phyloP scores from a whole-genome alignment of 2,797 vertebrate genomes.

The Gorsachius magnificus region DNA sequence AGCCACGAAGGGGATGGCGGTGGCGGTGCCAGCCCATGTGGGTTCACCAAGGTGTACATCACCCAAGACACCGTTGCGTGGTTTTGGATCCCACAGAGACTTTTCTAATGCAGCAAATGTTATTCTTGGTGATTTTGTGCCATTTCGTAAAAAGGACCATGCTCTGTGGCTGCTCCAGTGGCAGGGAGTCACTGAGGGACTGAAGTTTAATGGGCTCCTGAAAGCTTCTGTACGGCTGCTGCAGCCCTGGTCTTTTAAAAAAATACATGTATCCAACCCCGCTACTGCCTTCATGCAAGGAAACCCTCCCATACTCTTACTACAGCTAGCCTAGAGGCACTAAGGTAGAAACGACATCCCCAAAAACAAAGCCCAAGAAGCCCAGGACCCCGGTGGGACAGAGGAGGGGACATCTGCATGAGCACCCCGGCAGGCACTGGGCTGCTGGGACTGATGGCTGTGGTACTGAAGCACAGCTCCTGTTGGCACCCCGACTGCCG shows the following conservation, averaged over 20 bases:
- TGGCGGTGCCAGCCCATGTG: fast-evolving
- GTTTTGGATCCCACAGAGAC: background rate
- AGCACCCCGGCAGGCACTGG: fast-evolving
- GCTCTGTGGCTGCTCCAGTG: background rate
- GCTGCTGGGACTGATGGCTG: background rate
- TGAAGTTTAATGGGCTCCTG: background rate
- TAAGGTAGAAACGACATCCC: background rate
- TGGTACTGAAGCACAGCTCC: no score
- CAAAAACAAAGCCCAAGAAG: background rate
- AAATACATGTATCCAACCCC: fast-evolving
- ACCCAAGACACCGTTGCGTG: fast-evolving
- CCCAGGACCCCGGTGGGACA: background rate
- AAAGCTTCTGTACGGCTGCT: background rate
- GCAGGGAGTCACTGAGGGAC: background rate
- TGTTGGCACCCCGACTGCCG: no score
- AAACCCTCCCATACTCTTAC: background rate
- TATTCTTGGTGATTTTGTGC: background rate
- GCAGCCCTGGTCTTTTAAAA: background rate
- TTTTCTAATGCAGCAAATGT: background rate
- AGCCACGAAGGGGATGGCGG: background rate
- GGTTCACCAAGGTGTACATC: background rate
- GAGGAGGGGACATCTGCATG: background rate
- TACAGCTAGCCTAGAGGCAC: background rate
- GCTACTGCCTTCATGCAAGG: background rate
- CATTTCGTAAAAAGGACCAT: background rate